Conservation (phyloP, 2,113 vertebrate species). For the Cyanistes caeruleus region DNA sequence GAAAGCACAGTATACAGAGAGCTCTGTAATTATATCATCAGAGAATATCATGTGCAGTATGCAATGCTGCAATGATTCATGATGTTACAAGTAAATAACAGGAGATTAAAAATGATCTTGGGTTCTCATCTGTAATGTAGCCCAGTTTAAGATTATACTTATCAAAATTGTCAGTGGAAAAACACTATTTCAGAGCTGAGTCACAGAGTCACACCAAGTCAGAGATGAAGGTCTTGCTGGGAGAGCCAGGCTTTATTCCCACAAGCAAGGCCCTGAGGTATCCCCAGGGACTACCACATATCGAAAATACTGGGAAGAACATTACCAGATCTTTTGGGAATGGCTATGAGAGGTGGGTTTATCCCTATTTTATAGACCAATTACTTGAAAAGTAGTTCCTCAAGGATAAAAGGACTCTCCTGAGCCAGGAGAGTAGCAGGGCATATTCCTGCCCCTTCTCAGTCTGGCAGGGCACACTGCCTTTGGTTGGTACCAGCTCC, state of each 20-base stretch:
- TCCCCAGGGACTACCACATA: neutral
- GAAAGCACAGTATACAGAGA: neutral
- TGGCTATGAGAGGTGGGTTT: fast-evolving
- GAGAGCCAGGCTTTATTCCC: neutral
- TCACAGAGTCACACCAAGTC: neutral
- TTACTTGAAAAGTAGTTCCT: neutral
- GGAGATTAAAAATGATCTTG: conserved; percentile 28
- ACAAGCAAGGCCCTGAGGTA: neutral
- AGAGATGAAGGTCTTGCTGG: neutral
- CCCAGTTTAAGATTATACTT: conserved; percentile 28
- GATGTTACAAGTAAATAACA: conserved; percentile 33
- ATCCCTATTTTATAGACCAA: neutral
- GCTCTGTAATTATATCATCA: conserved; percentile 24
- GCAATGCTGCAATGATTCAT: neutral
- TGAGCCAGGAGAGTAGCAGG: neutral
- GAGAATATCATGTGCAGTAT: neutral
- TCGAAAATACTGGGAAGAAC: neutral
- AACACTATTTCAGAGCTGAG: conserved; percentile 19
- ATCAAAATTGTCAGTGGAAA: conserved; percentile 36
- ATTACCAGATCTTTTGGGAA: neutral
- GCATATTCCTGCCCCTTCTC: neutral
- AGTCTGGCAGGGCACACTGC: neutral
- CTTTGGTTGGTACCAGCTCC: neutral
- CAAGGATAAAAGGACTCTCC: neutral
- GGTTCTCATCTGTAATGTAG: neutral